Base-by-base conservation (phyloP, 2,888 invertebrate species). In the Dolichomitus sp. region DNA sequence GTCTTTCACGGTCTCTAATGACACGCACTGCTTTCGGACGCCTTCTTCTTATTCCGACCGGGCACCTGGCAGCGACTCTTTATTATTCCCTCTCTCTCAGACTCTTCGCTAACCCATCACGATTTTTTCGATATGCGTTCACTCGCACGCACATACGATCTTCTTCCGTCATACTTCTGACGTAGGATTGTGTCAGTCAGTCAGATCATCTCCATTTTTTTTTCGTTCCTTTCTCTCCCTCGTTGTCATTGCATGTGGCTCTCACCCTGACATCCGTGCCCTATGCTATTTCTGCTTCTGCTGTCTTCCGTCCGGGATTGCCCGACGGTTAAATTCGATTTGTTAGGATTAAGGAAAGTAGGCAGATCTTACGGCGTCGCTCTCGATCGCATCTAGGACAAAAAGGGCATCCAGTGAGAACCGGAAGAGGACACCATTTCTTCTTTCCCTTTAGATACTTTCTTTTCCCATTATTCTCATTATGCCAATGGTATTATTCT, bases 1-100 rank as follows among this genome's bases (percentile, higher is more conserved):
- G 91, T 93, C 92, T 91, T 92, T 92, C 91, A 91, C 89, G 89
- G 87, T 89, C 91, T 93, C 92, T 93, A 93, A 93, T 93, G 93
- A 93, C 92, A 92, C 92, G 92, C 92, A 93, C 93, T 92, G 92
- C 92, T 93, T 91, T 80, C 92, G 89, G 91, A 91, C 91, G 90
- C 90, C 91, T 91, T 91, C 91, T 91, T 91, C 87, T 88, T 86
- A 85, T 85, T 85, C 89, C 88, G 88, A 88, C 87, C 74, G 40
- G 91, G 90, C 93, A 93, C 93, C 93, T 93, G 93, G 93, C 91
- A 92, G 88, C 85, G 87, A 87, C 88, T 90, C 91, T 91, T 90
- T 91, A 92, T 92, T 83, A 84, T 85, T 85, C 84, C 69, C 80
- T 80, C 76, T 81, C 75, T 70, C 75, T 76, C 72, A n/a, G 17